Evolutionary conservation across 2,113 vertebrate genomes (phyloP).

Genomic region (Xerus inauris): DNA sequence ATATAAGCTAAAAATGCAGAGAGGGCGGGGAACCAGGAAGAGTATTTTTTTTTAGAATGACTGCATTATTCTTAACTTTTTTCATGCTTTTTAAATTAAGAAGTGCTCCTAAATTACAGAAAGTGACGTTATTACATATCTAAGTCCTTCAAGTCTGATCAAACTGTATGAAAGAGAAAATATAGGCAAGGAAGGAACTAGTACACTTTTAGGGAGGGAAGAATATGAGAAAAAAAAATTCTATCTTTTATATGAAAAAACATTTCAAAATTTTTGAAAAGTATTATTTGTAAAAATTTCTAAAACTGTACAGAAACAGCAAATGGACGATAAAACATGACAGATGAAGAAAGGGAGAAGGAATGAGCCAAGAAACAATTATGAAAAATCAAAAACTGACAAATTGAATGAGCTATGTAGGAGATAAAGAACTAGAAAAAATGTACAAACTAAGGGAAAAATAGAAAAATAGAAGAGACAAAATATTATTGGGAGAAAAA

Average conservation of each 20-base stretch:
- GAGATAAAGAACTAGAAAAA: conserved; percentile 27
- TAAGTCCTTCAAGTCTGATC: not conserved
- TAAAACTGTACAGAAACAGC: conserved; percentile 19
- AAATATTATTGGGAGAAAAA: not conserved
- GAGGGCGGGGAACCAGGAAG: not conserved
- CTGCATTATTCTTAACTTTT: not conserved
- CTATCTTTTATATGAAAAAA: not conserved
- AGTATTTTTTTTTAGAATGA: not conserved
- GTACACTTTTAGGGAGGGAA: not conserved
- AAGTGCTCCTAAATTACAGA: conserved; percentile 26
- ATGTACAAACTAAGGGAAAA: not conserved
- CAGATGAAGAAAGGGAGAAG: conserved; percentile 51
- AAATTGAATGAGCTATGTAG: not conserved
- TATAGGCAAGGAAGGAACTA: not conserved
- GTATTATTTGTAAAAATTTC: not conserved
- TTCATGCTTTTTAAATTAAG: not conserved
- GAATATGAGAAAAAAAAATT: not conserved
- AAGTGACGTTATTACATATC: not conserved
- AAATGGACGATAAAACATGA: conserved; percentile 46
- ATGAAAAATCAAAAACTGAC: conserved; percentile 2
- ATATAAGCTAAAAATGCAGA: not conserved
- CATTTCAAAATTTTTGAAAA: not conserved
- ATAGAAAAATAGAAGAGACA: not conserved
- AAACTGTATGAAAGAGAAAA: not conserved
- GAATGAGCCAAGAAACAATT: not conserved